These are phyloP conservation scores for Oncorhynchus masou DNA, from an alignment of 2,113 vertebrate genomes.

Conservation along the genomic window DNA sequence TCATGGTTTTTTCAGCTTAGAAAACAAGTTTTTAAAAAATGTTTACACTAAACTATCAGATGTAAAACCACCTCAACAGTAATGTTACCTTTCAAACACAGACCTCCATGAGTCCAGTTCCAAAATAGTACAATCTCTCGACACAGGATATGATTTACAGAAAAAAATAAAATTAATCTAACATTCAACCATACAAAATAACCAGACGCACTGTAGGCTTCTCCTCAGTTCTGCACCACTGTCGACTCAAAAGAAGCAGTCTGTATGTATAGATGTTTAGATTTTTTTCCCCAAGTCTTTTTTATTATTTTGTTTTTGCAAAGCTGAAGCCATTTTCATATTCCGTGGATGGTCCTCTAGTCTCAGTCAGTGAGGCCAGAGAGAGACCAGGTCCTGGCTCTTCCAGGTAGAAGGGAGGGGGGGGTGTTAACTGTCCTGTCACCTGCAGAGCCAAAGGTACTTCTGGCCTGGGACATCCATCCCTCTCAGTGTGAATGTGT, in stretches of 20 bases:
- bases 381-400: no score
- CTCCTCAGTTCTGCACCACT: conserved; percentile 51
- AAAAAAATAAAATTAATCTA: conserved; percentile 54
- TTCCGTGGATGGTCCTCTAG: conserved; percentile 56
- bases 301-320: conserved; percentile 34
- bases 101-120: conserved; percentile 68
- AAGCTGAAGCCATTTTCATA: conserved; percentile 69
- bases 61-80: conserved; percentile 81
- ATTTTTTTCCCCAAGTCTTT: conserved; percentile 12
- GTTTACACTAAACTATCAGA: conserved; percentile 74
- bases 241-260: conserved; percentile 60
- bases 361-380: no score
- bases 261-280: conserved; percentile 45
- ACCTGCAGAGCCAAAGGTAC: conserved; percentile 33
- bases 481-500: conserved; percentile 32
- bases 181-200: conserved; percentile 72
- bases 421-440: conserved; percentile 20
- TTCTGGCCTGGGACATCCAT: conserved; percentile 7
- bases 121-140: conserved; percentile 66
- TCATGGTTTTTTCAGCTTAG: conserved; percentile 55
- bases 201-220: conserved; percentile 38
- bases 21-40: conserved; percentile 70
- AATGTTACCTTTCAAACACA: conserved; percentile 63
- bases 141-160: conserved; percentile 49
- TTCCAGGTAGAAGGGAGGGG: conserved; percentile 11